Conservation (phyloP, 2,797 vertebrate genomes). For the Artibeus lituratus region DNA sequence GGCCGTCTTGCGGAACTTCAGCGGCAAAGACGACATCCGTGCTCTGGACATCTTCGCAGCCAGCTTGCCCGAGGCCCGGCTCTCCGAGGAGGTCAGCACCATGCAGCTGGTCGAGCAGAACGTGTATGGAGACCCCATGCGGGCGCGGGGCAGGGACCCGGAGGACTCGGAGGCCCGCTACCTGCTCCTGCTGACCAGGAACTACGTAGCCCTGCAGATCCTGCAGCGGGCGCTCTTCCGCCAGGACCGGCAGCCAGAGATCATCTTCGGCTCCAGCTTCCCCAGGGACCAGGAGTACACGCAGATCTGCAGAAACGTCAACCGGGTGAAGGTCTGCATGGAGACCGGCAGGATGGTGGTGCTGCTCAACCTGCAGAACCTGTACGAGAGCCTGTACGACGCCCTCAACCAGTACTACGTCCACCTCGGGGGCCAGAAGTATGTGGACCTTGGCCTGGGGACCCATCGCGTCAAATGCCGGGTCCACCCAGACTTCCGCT, state of each 20-base stretch:
- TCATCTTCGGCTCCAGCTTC: slow-evolving; percentile 98
- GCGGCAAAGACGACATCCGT: slow-evolving; percentile 89
- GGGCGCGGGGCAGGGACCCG: accelerated
- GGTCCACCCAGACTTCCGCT: slow-evolving; percentile 91
- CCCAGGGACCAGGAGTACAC: slow-evolving; percentile 97
- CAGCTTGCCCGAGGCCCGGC: slow-evolving; percentile 70
- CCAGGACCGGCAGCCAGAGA: slow-evolving; percentile 89
- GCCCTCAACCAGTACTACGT: slow-evolving; percentile 99
- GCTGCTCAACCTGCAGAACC: slow-evolving; percentile 95
- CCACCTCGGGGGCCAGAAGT: slow-evolving; percentile 94
- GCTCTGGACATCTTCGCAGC: slow-evolving; percentile 87
- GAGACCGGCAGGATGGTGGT: slow-evolving; percentile 93
- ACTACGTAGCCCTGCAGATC: slow-evolving; percentile 93
- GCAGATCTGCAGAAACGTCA: slow-evolving; percentile 97
- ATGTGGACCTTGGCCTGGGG: slow-evolving; percentile 96
- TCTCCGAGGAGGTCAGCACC: slow-evolving; percentile 78
- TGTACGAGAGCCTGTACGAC: slow-evolving; percentile 98
- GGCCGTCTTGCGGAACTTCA: slow-evolving; percentile 94
- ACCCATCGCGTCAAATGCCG: slow-evolving; percentile 98
- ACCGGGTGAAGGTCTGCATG: slow-evolving; percentile 97
- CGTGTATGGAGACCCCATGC: slow-evolving; percentile 82
- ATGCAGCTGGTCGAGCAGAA: slow-evolving; percentile 91
- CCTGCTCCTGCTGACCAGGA: slow-evolving; percentile 93
- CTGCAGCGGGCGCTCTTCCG: slow-evolving; percentile 90
- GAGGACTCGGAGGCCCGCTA: slow-evolving; percentile 89